phyloP scores from a whole-genome alignment of 1,140 invertebrate species.

The Pseudomyrmex cubaensis region DNA sequence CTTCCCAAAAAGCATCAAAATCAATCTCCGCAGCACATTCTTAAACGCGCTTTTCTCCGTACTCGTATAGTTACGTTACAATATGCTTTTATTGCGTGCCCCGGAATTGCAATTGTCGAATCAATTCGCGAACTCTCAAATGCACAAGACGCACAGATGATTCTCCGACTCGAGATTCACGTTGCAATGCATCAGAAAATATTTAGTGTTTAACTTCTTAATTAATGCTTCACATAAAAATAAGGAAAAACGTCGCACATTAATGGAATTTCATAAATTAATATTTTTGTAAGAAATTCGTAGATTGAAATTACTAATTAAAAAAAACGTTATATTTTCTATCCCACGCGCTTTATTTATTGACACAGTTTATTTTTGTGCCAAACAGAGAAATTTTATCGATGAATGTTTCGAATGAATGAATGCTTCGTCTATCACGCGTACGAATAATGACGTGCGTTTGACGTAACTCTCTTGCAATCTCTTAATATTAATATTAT shows the following conservation, averaged over 20 bases:
- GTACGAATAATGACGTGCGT: slow-evolving; percentile 50
- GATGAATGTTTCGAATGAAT: background rate
- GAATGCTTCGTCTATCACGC: background rate
- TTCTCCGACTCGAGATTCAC: background rate
- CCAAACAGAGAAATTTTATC: no score
- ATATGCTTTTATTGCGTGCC: background rate
- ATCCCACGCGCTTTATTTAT: no score
- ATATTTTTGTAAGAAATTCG: no score
- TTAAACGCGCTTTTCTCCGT: background rate
- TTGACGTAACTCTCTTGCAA: slow-evolving; percentile 61
- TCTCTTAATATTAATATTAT: slow-evolving; percentile 74
- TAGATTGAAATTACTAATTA: no score
- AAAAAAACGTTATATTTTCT: no score
- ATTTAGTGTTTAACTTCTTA: no score
- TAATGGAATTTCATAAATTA: no score
- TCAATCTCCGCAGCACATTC: slow-evolving; percentile 38
- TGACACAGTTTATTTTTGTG: no score
- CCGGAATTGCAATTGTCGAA: slow-evolving; percentile 2
- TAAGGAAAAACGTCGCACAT: no score
- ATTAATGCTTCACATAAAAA: no score
- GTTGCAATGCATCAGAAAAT: background rate
- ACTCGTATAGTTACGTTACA: background rate
- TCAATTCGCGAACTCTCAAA: slow-evolving; percentile 4
- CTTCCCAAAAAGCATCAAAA: slow-evolving; percentile 10
- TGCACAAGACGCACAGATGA: background rate